Evolutionary conservation across 2,797 vertebrate genomes (phyloP).

Genomic region (Rhabdophis nuchalis): DNA sequence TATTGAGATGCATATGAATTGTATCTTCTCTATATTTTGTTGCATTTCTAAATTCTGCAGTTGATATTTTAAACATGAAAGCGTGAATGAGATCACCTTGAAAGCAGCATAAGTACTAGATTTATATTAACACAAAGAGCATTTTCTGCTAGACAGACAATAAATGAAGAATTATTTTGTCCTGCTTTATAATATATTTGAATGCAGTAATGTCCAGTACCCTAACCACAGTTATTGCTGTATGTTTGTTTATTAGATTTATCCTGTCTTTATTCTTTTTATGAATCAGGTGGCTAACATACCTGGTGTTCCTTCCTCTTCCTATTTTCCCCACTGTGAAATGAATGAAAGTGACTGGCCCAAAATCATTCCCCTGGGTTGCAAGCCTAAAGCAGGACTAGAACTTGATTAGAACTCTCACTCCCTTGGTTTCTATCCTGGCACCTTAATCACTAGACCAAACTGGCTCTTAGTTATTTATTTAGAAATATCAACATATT

Average conservation of each 20-base stretch:
- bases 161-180: constrained; percentile 19
- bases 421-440: neutral
- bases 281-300: neutral
- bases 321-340: neutral
- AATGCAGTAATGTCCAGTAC: constrained; percentile 16
- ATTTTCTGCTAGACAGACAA: constrained; percentile 45
- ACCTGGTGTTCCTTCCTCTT: neutral
- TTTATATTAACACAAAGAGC: constrained; percentile 46
- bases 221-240: constrained; percentile 27
- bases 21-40: constrained; percentile 35
- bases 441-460: neutral
- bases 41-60: constrained; percentile 45
- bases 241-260: constrained; percentile 38
- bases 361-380: neutral
- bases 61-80: constrained; percentile 41
- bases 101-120: constrained; percentile 35
- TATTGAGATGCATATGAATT: constrained; percentile 32
- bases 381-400: neutral
- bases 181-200: constrained; percentile 28
- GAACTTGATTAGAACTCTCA: neutral
- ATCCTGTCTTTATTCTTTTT: neutral
- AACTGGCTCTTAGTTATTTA: neutral
- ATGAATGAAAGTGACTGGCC: neutral
- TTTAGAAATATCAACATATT: constrained; percentile 37
- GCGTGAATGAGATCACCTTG: constrained; percentile 23